These are phyloP conservation scores for Brotula barbata DNA, from an alignment of 2,797 vertebrate genomes.

Conservation along the genomic window DNA sequence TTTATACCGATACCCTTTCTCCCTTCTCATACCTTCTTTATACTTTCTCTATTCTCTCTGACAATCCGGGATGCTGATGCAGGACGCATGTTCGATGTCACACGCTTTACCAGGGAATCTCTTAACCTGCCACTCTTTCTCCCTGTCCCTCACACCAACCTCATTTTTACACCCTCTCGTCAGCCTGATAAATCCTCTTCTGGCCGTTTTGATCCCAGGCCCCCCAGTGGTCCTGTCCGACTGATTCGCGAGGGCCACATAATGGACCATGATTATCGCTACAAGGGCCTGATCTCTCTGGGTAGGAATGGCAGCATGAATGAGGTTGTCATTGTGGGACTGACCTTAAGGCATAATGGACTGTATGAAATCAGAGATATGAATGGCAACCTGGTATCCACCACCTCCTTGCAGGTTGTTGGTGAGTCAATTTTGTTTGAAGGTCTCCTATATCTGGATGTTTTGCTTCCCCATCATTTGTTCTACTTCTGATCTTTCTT, in stretches of 20 bases:
- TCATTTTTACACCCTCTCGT: constrained; percentile 70
- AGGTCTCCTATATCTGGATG: background rate
- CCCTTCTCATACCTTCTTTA: constrained; percentile 6
- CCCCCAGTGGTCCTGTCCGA: constrained; percentile 62
- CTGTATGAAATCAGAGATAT: constrained; percentile 73
- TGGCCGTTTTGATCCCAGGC: constrained; percentile 61
- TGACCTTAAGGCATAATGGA: constrained; percentile 66
- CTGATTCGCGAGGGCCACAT: constrained; percentile 69
- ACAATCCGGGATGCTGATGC: constrained; percentile 21
- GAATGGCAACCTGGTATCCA: constrained; percentile 72
- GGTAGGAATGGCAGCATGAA: constrained; percentile 54
- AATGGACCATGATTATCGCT: constrained; percentile 57
- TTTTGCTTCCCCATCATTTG: background rate
- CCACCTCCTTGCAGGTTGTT: constrained; percentile 67
- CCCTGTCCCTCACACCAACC: constrained; percentile 64
- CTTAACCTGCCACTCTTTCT: constrained; percentile 74
- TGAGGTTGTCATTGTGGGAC: constrained; percentile 63
- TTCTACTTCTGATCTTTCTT: background rate
- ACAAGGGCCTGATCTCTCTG: constrained; percentile 67
- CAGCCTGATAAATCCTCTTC: constrained; percentile 57
- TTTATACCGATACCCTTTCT: constrained; percentile 11
- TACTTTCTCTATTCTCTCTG: constrained; percentile 14
- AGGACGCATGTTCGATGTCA: constrained; percentile 73
- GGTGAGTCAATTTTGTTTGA: constrained; percentile 53
- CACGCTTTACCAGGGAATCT: constrained; percentile 72